These are phyloP conservation scores for Notothenia coriiceps DNA, from an alignment of 2,113 vertebrate genomes.

Conservation along the genomic window DNA sequence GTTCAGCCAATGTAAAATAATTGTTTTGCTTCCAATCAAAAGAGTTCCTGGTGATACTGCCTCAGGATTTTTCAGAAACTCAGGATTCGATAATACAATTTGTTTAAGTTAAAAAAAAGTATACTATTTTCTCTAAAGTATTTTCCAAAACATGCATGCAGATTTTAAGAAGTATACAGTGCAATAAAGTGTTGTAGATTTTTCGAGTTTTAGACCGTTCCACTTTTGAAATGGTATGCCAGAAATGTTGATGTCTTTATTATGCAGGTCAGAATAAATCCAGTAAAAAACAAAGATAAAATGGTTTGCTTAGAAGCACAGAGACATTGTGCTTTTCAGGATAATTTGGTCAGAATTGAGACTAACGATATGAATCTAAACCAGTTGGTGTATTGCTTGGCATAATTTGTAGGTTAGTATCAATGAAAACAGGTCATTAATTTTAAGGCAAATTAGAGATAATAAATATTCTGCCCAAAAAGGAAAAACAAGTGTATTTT, in stretches of 20 bases:
- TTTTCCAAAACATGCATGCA: background rate
- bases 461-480: background rate
- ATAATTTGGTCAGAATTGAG: too few relatives aligned
- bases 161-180: background rate
- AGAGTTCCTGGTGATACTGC: background rate
- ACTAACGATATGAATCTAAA: too few relatives aligned
- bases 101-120: too few relatives aligned
- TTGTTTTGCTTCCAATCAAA: background rate
- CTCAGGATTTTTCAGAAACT: too few relatives aligned
- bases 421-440: too few relatives aligned
- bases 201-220: background rate
- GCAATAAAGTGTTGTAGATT: background rate
- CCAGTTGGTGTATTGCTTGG: background rate
- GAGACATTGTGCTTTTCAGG: too few relatives aligned
- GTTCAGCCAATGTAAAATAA: background rate
- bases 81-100: too few relatives aligned
- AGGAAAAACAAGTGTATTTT: background rate
- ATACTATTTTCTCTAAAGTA: background rate
- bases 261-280: too few relatives aligned
- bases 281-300: too few relatives aligned
- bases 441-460: background rate
- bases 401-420: too few relatives aligned
- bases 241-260: background rate
- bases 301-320: too few relatives aligned
- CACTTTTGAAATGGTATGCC: background rate